These are phyloP conservation scores for Muntiacus muntjak DNA, from an alignment of 2,113 vertebrate species.

Conservation along the genomic window DNA sequence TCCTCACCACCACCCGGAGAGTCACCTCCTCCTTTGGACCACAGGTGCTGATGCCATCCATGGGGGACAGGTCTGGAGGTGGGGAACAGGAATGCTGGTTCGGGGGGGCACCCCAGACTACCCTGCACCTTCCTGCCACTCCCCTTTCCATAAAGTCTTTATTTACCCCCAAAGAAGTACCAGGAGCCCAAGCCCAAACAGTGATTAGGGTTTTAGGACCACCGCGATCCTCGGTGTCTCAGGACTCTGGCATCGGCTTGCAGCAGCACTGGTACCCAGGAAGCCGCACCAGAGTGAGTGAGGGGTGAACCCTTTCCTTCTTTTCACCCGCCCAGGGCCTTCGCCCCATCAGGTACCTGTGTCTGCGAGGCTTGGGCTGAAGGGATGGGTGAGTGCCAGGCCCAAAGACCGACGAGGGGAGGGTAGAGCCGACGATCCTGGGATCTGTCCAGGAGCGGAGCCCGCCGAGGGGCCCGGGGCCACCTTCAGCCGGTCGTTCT, in stretches of 20 bases:
- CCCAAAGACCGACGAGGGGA: slow-evolving; percentile 88
- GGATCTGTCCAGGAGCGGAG: slow-evolving; percentile 83
- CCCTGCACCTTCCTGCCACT: neutral
- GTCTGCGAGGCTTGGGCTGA: slow-evolving; percentile 87
- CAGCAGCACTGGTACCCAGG: no score
- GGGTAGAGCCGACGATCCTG: slow-evolving; percentile 82
- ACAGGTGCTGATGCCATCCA: slow-evolving; percentile 82
- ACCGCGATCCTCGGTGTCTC: neutral
- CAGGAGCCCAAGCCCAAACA: neutral
- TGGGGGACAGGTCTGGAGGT: slow-evolving; percentile 85
- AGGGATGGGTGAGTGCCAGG: slow-evolving; percentile 89
- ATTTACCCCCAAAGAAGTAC: neutral
- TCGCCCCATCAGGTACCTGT: slow-evolving; percentile 79
- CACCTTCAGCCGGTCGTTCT: slow-evolving; percentile 95
- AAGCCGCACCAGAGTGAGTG: neutral
- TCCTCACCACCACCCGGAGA: slow-evolving; percentile 86
- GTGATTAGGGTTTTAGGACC: neutral
- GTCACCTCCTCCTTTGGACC: slow-evolving; percentile 85
- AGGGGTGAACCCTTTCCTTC: neutral
- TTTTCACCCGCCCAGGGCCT: rapidly evolving
- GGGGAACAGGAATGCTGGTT: neutral
- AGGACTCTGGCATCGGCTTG: neutral
- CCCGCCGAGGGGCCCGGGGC: slow-evolving; percentile 79
- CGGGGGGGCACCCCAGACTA: neutral
- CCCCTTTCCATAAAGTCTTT: neutral